phyloP scores from a whole-genome alignment of 2,113 vertebrate genomes.

The Emberiza fucata region DNA sequence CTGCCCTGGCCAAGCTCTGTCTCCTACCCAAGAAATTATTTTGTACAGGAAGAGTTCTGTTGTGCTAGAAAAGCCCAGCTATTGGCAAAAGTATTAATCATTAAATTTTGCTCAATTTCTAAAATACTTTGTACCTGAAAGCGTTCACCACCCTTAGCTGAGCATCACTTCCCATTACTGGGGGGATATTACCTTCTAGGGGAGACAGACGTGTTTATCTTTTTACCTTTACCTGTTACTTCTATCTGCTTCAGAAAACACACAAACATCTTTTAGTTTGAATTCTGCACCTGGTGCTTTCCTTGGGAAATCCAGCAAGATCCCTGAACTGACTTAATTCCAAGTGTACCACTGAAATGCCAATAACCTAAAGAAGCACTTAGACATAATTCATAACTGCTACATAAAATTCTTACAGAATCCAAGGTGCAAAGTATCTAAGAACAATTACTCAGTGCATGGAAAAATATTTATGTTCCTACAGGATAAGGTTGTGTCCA shows the following conservation, averaged over 20 bases:
- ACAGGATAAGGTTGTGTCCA: background rate
- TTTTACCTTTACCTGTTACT: background rate
- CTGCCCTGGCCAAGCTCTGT: background rate
- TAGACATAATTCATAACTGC: background rate
- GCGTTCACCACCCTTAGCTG: background rate
- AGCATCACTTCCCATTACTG: background rate
- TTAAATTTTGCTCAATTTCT: background rate
- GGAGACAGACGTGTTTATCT: background rate
- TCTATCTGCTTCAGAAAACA: background rate
- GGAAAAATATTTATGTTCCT: conserved; percentile 38
- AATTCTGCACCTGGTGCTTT: background rate
- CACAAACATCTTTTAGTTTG: background rate
- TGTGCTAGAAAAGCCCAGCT: background rate
- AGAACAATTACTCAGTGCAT: background rate
- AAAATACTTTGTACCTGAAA: background rate
- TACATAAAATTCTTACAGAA: background rate
- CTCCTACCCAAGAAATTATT: background rate
- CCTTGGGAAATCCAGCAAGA: background rate
- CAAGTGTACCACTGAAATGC: background rate
- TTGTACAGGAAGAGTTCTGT: background rate
- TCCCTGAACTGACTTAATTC: background rate
- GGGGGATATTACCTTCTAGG: background rate
- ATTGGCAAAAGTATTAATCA: background rate
- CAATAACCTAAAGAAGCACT: background rate
- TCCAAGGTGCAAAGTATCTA: background rate